A percentile compares a stretch with the other conserved stretches of the same genome.
Conservation (phyloP, 2,888 invertebrate species). For the Teleogryllus oceanicus region DNA sequence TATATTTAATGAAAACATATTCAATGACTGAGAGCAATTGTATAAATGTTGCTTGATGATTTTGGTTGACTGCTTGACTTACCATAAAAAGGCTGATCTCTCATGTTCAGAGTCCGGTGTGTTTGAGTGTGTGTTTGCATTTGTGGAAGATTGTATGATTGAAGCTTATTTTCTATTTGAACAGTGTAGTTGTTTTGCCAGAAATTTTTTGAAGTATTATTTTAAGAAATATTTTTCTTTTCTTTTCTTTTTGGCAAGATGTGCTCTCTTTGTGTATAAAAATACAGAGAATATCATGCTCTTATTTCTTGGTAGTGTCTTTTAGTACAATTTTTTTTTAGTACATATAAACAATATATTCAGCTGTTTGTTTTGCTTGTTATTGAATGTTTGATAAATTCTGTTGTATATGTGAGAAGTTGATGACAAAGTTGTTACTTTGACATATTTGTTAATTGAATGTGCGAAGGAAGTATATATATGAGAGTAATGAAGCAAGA, state of each 20-base stretch:
- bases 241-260: background rate
- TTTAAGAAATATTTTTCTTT: background rate
- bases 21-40: conserved; percentile 1
- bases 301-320: too few relatives aligned
- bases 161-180: background rate
- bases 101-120: background rate
- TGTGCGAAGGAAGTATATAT: too few relatives aligned
- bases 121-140: background rate
- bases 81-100: conserved; percentile 18
- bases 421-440: too few relatives aligned
- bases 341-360: too few relatives aligned
- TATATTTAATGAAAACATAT: conserved; percentile 10
- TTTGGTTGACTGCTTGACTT: background rate
- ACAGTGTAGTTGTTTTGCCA: background rate
- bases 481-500: too few relatives aligned
- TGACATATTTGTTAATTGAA: too few relatives aligned
- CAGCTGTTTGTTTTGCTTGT: too few relatives aligned
- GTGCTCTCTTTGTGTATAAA: too few relatives aligned
- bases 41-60: conserved; percentile 7
- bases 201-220: background rate
- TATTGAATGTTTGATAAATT: too few relatives aligned
- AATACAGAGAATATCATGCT: too few relatives aligned
- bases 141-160: background rate
- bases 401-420: too few relatives aligned
- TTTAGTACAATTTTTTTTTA: too few relatives aligned